Conservation (phyloP, 2,113 vertebrate genomes). For the Cyphomyrus discorhynchus region DNA sequence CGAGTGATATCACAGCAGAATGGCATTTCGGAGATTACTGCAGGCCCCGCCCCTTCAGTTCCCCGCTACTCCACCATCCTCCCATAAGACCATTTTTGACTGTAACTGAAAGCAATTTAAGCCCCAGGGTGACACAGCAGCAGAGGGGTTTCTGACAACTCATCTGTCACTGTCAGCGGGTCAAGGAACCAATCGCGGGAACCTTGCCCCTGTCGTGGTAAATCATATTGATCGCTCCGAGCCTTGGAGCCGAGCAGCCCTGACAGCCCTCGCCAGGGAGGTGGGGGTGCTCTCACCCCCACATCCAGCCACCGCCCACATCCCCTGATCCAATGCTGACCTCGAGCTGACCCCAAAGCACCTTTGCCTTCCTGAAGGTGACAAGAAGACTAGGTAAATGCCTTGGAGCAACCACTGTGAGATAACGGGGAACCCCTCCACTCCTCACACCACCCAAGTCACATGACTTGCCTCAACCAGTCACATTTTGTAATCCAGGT, state of each 20-base stretch:
- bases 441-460: not conserved
- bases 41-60: conserved; percentile 13
- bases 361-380: not conserved
- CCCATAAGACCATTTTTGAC: not conserved
- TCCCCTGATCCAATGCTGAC: not conserved
- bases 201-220: conserved; percentile 52
- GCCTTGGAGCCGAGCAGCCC: not conserved
- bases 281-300: not conserved
- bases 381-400: not conserved
- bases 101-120: conserved; percentile 28
- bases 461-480: not conserved
- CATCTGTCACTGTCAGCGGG: conserved; percentile 52
- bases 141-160: conserved; percentile 32
- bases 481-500: not conserved
- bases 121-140: conserved; percentile 29
- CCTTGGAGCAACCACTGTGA: not conserved
- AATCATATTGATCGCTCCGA: conserved; percentile 40
- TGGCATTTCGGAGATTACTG: not conserved
- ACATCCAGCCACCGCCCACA: not conserved
- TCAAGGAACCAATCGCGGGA: conserved; percentile 55
- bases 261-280: not conserved
- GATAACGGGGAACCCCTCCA: not conserved
- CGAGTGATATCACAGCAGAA: conserved; percentile 4
- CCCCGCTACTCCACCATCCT: not conserved
- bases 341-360: not conserved